phyloP scores from a whole-genome alignment of 1,140 invertebrate species.

The Heliconius eleuchia region DNA sequence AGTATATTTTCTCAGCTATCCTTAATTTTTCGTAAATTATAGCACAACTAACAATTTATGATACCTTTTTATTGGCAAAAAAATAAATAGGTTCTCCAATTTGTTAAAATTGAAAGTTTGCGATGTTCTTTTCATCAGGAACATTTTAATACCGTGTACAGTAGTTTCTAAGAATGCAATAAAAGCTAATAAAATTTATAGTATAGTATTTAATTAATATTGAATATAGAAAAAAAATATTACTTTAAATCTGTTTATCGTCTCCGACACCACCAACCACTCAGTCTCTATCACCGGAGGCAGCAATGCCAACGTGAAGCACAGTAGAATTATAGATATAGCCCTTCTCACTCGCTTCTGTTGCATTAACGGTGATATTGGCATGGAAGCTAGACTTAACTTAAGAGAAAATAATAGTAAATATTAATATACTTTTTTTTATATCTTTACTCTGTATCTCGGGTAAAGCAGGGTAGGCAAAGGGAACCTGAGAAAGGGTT shows the following conservation, averaged over 20 bases:
- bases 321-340: constrained; percentile 57
- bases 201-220: constrained; percentile 44
- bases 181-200: too few species aligned
- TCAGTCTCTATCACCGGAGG: constrained; percentile 65
- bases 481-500: neutral
- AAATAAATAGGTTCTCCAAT: too few species aligned
- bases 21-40: too few species aligned
- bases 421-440: neutral
- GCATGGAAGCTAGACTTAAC: constrained; percentile 64
- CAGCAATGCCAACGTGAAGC: constrained; percentile 59
- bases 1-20: too few species aligned
- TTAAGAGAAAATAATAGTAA: constrained; percentile 25
- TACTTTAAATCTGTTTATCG: constrained; percentile 57
- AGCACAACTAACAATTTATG: too few species aligned
- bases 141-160: neutral
- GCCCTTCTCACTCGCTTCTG: constrained; percentile 47
- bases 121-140: neutral
- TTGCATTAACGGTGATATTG: constrained; percentile 66
- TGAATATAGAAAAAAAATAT: neutral
- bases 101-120: neutral
- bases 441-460: neutral
- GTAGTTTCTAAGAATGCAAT: too few species aligned
- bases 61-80: too few species aligned
- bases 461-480: neutral
- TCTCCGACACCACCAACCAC: constrained; percentile 59